Conservation (phyloP, 1,140 invertebrate genomes). For the Pogonus chalceus region DNA sequence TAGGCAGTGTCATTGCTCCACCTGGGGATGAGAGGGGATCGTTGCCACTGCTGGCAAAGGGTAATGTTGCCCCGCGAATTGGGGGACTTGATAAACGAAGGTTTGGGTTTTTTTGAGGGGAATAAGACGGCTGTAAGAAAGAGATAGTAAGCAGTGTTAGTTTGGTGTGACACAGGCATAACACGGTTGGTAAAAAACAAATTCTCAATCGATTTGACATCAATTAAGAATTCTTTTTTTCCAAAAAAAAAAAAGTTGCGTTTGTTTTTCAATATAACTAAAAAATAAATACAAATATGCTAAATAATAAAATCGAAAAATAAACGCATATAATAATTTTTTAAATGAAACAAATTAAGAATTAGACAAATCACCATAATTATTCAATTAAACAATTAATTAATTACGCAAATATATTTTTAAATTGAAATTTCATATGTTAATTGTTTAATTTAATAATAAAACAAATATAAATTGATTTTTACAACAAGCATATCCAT, state of each 20-base stretch:
- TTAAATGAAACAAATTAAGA: neutral
- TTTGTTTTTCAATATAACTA: no score
- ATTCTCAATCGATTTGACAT: no score
- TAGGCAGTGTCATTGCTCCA: slow-evolving; percentile 9
- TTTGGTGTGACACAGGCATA: slow-evolving; percentile 13
- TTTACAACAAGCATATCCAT: no score
- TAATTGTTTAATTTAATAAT: no score
- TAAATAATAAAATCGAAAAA: neutral
- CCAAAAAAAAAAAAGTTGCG: no score
- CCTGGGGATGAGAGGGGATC: neutral
- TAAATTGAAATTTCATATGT: no score
- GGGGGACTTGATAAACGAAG: slow-evolving; percentile 17
- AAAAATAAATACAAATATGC: neutral
- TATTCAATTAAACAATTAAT: no score
- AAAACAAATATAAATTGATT: no score
- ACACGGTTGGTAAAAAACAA: no score
- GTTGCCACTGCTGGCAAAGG: neutral
- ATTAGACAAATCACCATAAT: slow-evolving; percentile 6
- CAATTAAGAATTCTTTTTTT: no score
- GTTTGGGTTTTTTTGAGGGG: slow-evolving; percentile 18
- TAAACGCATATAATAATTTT: neutral
- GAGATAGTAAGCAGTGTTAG: slow-evolving; percentile 31
- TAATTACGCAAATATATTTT: no score
- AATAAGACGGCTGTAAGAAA: slow-evolving; percentile 32
- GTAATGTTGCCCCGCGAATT: neutral